phyloP scores from a whole-genome alignment of 2,797 vertebrate genomes.

The Pitangus sulphuratus region DNA sequence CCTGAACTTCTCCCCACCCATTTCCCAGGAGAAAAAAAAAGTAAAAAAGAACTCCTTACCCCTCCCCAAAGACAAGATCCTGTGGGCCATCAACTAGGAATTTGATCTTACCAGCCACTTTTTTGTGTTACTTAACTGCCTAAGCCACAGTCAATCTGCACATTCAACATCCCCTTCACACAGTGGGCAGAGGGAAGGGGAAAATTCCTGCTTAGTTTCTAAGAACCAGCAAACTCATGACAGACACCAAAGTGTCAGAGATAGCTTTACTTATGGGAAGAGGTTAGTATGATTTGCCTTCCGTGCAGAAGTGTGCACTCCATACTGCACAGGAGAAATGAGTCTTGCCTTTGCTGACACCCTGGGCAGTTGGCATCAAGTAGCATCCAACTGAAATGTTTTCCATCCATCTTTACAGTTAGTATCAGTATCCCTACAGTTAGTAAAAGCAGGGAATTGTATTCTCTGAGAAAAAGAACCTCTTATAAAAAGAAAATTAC shows the following conservation, averaged over 20 bases:
- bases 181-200: no score
- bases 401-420: neutral
- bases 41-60: no score
- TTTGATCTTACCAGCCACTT: no score
- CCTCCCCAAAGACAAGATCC: no score
- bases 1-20: no score
- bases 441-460: neutral
- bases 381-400: neutral
- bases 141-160: no score
- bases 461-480: neutral
- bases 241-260: neutral
- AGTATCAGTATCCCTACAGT: neutral
- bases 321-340: accelerated
- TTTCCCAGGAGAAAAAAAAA: no score
- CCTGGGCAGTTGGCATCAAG: neutral
- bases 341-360: accelerated
- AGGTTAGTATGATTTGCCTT: neutral
- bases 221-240: no score
- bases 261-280: neutral
- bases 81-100: no score
- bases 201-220: no score
- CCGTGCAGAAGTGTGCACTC: neutral
- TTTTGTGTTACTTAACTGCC: no score
- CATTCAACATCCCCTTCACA: no score
- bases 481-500: neutral